A percentile compares a stretch with the other conserved stretches of the same genome.
These are phyloP conservation scores for Delphinus delphis DNA, from an alignment of 2,113 vertebrate species.

Conservation along the genomic window DNA sequence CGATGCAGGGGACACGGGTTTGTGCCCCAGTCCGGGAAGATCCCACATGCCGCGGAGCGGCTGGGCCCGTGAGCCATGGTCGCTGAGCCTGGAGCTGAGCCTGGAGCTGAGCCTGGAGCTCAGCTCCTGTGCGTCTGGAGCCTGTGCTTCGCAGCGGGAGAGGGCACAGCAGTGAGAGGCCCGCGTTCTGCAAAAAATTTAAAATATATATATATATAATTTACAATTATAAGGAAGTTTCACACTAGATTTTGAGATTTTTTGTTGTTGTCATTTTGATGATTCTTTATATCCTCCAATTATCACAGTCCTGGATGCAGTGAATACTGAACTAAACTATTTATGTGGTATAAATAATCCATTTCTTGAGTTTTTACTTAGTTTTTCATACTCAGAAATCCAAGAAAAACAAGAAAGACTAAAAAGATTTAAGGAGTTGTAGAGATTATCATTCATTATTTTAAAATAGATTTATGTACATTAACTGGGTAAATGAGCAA, in stretches of 20 bases:
- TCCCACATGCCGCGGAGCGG: no score
- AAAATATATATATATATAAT: not conserved
- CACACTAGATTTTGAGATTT: constrained; percentile 62
- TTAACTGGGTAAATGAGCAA: not conserved
- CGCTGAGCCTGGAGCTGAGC: no score
- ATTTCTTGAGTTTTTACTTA: not conserved
- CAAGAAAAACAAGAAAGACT: not conserved
- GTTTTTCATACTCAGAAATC: not conserved
- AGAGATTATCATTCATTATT: not conserved
- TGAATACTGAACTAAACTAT: not conserved
- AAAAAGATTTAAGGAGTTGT: not conserved
- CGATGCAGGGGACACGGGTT: no score
- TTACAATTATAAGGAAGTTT: constrained; percentile 67
- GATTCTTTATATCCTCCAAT: not conserved
- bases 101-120: no score
- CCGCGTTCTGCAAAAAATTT: no score
- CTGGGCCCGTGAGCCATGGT: no score
- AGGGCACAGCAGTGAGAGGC: no score
- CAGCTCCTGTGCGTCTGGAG: no score
- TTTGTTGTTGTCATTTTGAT: not conserved
- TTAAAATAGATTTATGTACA: not conserved
- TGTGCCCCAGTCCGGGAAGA: no score
- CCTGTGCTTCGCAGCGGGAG: no score
- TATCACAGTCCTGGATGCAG: not conserved
- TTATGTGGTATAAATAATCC: not conserved